Percentiles rank a stretch among this genome's conserved stretches.
These are phyloP conservation scores for Diadumene lineata DNA, from an alignment of 92 coral and sea anemone genomes.

Conservation along the genomic window DNA sequence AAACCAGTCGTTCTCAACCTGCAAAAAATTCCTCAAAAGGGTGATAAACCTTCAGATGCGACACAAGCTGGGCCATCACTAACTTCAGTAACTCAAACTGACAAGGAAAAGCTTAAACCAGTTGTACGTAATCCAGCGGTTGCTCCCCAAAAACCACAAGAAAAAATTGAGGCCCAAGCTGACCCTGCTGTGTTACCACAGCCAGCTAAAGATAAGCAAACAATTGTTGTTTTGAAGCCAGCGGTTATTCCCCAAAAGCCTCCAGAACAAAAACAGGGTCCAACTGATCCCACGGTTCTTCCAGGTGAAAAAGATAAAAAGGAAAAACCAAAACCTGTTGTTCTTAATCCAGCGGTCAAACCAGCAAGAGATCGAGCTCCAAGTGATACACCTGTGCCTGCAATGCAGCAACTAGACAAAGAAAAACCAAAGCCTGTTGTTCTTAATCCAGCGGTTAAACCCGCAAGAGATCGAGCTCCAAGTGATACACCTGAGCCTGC, in stretches of 20 bases:
- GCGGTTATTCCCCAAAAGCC: constrained; percentile 10
- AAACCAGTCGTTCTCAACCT: constrained; percentile 29
- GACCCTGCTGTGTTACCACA: neutral
- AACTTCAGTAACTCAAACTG: neutral
- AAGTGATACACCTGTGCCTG: neutral
- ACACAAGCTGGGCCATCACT: neutral
- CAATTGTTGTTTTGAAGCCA: constrained; percentile 27
- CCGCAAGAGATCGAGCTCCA: neutral
- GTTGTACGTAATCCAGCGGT: constrained; percentile 19
- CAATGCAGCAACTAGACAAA: constrained; percentile 18
- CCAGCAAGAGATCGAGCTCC: neutral
- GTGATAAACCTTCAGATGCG: neutral
- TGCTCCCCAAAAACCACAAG: constrained; percentile 4
- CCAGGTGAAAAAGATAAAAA: constrained; percentile 40
- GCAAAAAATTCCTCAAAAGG: constrained; percentile 11
- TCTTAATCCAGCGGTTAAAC: constrained; percentile 4
- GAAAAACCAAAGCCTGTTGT: constrained; percentile 53
- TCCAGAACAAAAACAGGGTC: neutral
- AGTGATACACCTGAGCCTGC: neutral
- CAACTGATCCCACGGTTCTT: neutral
- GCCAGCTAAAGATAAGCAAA: constrained; percentile 45
- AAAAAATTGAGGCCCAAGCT: neutral
- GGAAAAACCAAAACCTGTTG: constrained; percentile 47
- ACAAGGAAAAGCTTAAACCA: constrained; percentile 45
- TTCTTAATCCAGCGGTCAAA: constrained; percentile 4